Evolutionary conservation across 2,888 invertebrate genomes (phyloP), one percentile per base, ranked within the genome.

Genomic region (Melanophora roralis): DNA sequence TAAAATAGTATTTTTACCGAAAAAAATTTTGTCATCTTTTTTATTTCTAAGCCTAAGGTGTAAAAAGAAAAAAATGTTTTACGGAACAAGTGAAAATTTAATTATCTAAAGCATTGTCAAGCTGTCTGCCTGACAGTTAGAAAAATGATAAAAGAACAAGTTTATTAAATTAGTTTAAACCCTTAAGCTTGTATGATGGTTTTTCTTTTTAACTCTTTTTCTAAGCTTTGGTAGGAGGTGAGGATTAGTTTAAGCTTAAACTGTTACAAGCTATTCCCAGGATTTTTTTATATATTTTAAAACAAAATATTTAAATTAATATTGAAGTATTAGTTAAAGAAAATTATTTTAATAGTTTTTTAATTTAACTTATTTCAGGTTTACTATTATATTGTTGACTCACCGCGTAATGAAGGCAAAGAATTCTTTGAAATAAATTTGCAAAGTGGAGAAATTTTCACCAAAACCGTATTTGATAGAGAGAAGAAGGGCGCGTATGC

Each of bases 401-500:
- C 97, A 73, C 94, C 95, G 49, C 93, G 96, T 82, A 97, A 97
- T 90, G 97, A 97, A 89, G 97, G 97, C 84, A 96, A 97, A 90
- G 96, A 97, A 90, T 97, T 94, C 91, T 99, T 99, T 91, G 96
- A 97, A 91, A 98, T 99, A 90, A 97, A 98, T 91, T 93, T 95
- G 89, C 95, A 97, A 90, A 96, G 97, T 34, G 99, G 99, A 21
- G 97, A 97, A 90, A 96, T 99, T 88, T 97, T 96, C 91, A 98
- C 98, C 47, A 96, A 97, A 91, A 93, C 96, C 84, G 95, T 97
- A 86, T 99, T 99, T 92, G 99, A 99, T 92, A 94, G 98, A 82
- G 99, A 99, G 91, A 97, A 97, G 92, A 97, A 98, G 89, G 97
- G 96, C 53, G 97, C 98, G 76, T 99, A 98, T 91, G 98, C 98